Base-by-base conservation (phyloP, 2,797 vertebrate species). In the Acanthurus lineatus region DNA sequence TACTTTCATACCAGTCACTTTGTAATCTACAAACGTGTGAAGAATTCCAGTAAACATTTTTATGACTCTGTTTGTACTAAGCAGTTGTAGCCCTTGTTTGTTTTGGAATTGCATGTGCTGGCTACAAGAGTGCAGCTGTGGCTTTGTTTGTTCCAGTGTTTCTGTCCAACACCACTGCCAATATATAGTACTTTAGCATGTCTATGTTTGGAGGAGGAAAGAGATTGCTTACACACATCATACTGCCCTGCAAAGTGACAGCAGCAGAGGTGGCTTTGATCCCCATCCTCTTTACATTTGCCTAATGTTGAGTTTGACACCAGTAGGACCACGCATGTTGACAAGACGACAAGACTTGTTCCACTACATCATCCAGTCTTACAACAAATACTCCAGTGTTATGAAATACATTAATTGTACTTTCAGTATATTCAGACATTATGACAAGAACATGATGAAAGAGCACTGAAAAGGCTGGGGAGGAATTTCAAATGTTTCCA, bases 151-250 rank as follows among this genome's bases (percentile, higher is more conserved):
- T 75, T 53, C 53, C 72, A 59, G 45, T 75, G 65, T 86, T 81
- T 87, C 73, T 86, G 57, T 84, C 74, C 52, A 79, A 70, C 82
- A 79, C 45, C 4, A 81, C 45, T 40, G 22, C 40, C 3, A 32
- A 81, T 80, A 83, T 82, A 90, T 77, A 74, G 45, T 38, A 35
- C 64, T 79, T 59, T 35, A 74, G 19, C 69, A 75, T 93, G 77
- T 84, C 87, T 89, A 87, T 94, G 81, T 93, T 91, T 91, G 91
- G 89, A 81, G 59, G 87, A 61, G 61, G 65, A 84, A 51, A 66
- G 70, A 12, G 10, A 19, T 77, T 68, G 52, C 48, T 70, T 76
- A 65, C 66, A 49, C 59, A 65, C 12, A 74, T 75, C 61, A 53
- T 19, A 22, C 40, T 74, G 51, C 73, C 52, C 58, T 64, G n/a